Base-by-base conservation (phyloP, 2,888 invertebrate species). In the Caenorhabditis sp. region DNA sequence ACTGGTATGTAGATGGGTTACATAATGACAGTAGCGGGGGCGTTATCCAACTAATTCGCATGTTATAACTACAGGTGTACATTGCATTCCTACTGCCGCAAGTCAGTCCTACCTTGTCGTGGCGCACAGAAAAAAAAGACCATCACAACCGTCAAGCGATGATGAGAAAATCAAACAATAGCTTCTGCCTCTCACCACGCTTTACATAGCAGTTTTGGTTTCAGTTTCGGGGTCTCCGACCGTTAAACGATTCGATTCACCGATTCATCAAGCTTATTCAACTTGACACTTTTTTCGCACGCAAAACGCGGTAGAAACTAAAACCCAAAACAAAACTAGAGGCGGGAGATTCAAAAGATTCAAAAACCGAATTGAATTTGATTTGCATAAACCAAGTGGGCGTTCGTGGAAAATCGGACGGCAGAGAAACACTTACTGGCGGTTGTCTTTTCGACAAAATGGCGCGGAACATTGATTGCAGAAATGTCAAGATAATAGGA, bases 91-190 rank as follows among this genome's bases (percentile, higher is more conserved):
- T 48, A 27, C 46, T 55, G 37, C 53, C 35, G 24, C 35, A 32
- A 22, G 53, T 32, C 43, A 45, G 43, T 30, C 61, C 20, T 45
- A 20, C 26, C 30, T 24, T 20, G 20, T 22, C 32, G 55, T 5
- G 41, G 22, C 30, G 17, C 11, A n/a, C 30, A 50, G 11, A 53
- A 53, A 50, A 37, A 59, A 52, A 52, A 59, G 43, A 30, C 30
- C 41, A 48, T 17, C 22, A 39, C 58, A 27, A 24, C 7, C 17
- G 22, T 17, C 20, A 41, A 15, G 3, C 27, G 46, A 30, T 70
- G 70, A 70, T 70, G 70, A 70, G 70, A 70, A 70, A 70, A 70
- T 61, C 59, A 70, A 70, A 70, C 70, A 70, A 70, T 59, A 70
- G 70, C 58, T 50, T 59, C 30, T 66, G 56, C 15, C 26, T 58